Evolutionary conservation across 2,888 invertebrate species (phyloP).

Genomic region (Octonoba sinensis): DNA sequence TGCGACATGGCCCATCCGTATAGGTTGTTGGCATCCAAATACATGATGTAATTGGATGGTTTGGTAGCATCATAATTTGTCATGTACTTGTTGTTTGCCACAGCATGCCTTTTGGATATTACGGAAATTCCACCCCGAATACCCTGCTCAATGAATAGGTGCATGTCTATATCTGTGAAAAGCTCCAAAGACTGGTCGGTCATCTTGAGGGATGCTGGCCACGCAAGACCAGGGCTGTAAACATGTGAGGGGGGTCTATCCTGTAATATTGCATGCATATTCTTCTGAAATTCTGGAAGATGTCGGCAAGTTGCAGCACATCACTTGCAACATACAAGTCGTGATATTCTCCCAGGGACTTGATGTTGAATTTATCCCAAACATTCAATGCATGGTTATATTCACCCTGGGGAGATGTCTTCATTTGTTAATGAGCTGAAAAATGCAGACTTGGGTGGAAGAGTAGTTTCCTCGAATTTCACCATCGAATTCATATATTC

Average conservation of each 20-base stretch:
- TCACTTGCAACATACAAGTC: constrained; percentile 54
- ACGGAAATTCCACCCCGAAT: too few species aligned
- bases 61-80: neutral
- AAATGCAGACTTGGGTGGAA: neutral
- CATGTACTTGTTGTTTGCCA: constrained; percentile 23
- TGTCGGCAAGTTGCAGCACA: constrained; percentile 66
- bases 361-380: neutral
- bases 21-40: constrained; percentile 64
- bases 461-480: neutral
- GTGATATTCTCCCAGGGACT: neutral
- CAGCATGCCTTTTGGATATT: constrained; percentile 19
- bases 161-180: constrained; percentile 67
- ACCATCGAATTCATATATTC: neutral
- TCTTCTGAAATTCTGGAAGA: constrained; percentile 67
- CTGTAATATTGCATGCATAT: constrained; percentile 45
- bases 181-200: constrained; percentile 67
- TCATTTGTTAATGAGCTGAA: too few species aligned
- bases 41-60: neutral
- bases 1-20: constrained; percentile 57
- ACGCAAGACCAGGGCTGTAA: constrained; percentile 66
- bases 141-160: constrained; percentile 67
- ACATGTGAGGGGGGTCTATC: neutral
- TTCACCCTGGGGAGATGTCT: too few species aligned
- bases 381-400: neutral
- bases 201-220: constrained; percentile 69